Conservation (phyloP, 1,140 invertebrate species). For the Hesperophylax magnus region DNA sequence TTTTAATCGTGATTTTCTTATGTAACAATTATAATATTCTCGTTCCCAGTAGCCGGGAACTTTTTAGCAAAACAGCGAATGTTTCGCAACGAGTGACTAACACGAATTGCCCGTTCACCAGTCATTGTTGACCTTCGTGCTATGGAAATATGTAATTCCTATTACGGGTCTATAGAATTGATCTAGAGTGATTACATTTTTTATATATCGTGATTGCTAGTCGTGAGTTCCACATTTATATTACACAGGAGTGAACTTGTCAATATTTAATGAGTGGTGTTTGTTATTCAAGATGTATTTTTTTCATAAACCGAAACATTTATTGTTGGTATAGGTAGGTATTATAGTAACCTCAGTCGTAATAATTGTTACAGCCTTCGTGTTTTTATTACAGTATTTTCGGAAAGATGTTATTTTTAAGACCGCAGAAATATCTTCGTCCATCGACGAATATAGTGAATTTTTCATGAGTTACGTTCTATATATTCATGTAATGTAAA, state of each 20-base stretch:
- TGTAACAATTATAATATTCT: too few relatives aligned
- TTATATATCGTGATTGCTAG: not conserved
- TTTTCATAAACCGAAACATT: not conserved
- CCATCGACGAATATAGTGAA: too few relatives aligned
- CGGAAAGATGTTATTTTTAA: too few relatives aligned
- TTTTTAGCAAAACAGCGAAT: not conserved
- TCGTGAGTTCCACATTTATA: not conserved
- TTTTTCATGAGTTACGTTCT: too few relatives aligned
- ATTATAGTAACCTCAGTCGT: too few relatives aligned
- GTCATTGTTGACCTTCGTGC: slow-evolving; percentile 13
- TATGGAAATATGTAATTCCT: slow-evolving; percentile 2
- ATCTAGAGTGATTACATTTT: slow-evolving; percentile 4
- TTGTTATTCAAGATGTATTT: not conserved
- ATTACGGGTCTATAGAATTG: not conserved
- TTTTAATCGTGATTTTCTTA: too few relatives aligned
- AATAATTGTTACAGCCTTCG: too few relatives aligned
- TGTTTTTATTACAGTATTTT: too few relatives aligned
- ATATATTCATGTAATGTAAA: too few relatives aligned
- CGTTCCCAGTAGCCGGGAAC: too few relatives aligned
- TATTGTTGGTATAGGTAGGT: too few relatives aligned
- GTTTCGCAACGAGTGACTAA: slow-evolving; percentile 22
- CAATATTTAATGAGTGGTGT: slow-evolving; percentile 7
- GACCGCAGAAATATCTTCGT: too few relatives aligned
- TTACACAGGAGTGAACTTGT: not conserved
- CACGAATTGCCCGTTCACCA: not conserved